These are phyloP conservation scores for Crypturellus tataupa DNA, from an alignment of 2,797 vertebrate genomes.

Conservation along the genomic window DNA sequence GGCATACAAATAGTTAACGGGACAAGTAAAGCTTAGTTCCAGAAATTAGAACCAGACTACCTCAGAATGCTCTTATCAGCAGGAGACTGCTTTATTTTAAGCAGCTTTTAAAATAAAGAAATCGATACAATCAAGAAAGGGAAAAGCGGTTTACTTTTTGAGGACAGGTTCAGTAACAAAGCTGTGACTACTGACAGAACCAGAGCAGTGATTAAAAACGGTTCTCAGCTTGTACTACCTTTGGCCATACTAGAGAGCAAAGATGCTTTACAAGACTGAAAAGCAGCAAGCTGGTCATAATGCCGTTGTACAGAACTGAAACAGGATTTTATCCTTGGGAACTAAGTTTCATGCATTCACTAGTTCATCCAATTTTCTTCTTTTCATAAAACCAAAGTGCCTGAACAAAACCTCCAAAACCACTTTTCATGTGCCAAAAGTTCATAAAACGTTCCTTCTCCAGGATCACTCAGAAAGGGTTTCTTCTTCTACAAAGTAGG, in stretches of 20 bases:
- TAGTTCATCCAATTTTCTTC: neutral
- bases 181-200: neutral
- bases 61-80: slow-evolving; percentile 48
- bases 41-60: slow-evolving; percentile 26
- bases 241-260: neutral
- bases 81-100: slow-evolving; percentile 61
- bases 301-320: neutral
- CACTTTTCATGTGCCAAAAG: neutral
- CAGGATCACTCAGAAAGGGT: neutral
- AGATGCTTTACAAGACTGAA: neutral
- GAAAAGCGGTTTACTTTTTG: slow-evolving; percentile 21
- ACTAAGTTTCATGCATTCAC: neutral
- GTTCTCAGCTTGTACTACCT: neutral
- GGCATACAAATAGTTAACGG: slow-evolving; percentile 7
- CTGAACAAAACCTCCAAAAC: neutral
- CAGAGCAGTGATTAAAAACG: neutral
- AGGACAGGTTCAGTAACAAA: neutral
- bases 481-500: neutral
- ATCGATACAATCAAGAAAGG: slow-evolving; percentile 56
- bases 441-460: neutral
- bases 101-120: slow-evolving; percentile 54
- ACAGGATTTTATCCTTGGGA: neutral
- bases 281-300: neutral
- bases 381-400: neutral
- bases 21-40: neutral